These are phyloP conservation scores for Fragum fragum DNA, from an alignment of 2,888 invertebrate species.

Conservation along the genomic window DNA sequence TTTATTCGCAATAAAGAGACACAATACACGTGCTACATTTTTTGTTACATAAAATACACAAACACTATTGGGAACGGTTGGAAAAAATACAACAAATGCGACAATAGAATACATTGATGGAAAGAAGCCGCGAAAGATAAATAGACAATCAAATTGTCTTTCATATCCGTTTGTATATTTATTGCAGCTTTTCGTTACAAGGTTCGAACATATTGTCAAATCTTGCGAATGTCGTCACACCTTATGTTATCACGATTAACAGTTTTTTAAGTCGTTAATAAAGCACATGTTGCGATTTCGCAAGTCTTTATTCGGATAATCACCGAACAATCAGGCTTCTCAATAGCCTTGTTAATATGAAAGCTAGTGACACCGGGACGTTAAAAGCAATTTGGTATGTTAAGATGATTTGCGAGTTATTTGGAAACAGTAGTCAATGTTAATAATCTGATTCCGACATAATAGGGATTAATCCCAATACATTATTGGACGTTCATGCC, in stretches of 20 bases:
- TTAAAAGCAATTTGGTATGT: neutral
- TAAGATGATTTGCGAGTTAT: neutral
- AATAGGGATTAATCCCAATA: neutral
- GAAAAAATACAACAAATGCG: neutral
- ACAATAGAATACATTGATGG: neutral
- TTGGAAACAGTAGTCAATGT: neutral
- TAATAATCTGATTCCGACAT: neutral
- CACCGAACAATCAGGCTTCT: neutral
- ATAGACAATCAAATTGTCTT: neutral
- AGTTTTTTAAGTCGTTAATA: slow-evolving; percentile 2
- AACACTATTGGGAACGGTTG: too few species aligned
- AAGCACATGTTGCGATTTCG: slow-evolving; percentile 6
- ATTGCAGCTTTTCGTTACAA: neutral
- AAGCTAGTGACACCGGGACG: neutral
- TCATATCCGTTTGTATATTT: slow-evolving; percentile 3
- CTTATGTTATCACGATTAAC: neutral
- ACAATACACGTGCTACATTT: too few species aligned
- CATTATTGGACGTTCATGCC: neutral
- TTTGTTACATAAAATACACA: too few species aligned
- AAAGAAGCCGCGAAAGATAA: neutral
- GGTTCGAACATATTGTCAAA: neutral
- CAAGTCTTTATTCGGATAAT: neutral
- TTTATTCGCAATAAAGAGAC: too few species aligned
- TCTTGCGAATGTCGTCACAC: neutral
- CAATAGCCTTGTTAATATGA: slow-evolving; percentile 2